Evolutionary conservation across 1,140 invertebrate species (phyloP), one percentile per base, ranked within the genome.

Genomic region (Agrilus planipennis): DNA sequence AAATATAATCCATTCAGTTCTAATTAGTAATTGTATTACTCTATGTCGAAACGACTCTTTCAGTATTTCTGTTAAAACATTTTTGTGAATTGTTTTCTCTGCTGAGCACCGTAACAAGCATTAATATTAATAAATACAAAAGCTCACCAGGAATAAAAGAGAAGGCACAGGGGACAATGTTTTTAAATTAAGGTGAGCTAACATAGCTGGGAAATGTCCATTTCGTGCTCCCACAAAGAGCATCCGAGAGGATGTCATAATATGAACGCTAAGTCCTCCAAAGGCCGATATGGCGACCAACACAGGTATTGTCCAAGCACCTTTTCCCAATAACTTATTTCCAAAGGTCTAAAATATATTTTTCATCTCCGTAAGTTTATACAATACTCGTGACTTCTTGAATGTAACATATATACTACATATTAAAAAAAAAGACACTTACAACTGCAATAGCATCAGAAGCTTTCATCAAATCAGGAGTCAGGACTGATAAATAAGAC

Each of bases 401-500:
- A 34, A 34, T 17, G 15, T 27, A 27, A 27, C n/a, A n/a, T n/a
- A n/a, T n/a, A n/a, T n/a, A n/a, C n/a, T n/a, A n/a, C n/a, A n/a
- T n/a, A n/a, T n/a, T n/a, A n/a, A n/a, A n/a, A n/a, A n/a, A n/a
- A n/a, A n/a, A n/a, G n/a, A n/a, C 31, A 74, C 79, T 73, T 70
- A 93, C 89, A 60, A 97, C 89, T 52, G 93, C 93, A 42, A 97
- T 92, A 31, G 93, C 93, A 61, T 87, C 77, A 2, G 89, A 90
- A 4, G 79, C 68, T 11, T 87, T 66, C 54, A 97, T 83, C 56
- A 87, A 84, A 5, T 72, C 62, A 0, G 84, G 83, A 5, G 83
- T 80, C 15, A 98, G 66, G 17, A 94, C 92, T 2, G 90, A 85
- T 50, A 96, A 76, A 63, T 97, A 96, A 0, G 93, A 85, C 34